Evolutionary conservation across 2,888 invertebrate species (phyloP).

Genomic region (Lepeophtheirus nordmannii): DNA sequence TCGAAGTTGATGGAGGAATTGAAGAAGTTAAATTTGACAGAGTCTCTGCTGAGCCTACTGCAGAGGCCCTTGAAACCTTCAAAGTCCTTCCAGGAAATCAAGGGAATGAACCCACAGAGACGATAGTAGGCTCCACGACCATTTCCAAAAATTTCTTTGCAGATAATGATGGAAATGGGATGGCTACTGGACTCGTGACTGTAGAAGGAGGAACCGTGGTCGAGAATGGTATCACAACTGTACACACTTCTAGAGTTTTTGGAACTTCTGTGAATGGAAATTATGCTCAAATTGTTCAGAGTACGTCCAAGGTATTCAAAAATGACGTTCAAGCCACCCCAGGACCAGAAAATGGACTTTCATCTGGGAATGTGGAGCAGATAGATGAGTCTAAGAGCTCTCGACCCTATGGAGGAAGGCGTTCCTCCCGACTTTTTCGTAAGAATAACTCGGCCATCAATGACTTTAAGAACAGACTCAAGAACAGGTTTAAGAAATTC

Average conservation of each 20-base stretch:
- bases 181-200: conserved; percentile 54
- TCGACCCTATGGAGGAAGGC: not conserved
- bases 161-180: not conserved
- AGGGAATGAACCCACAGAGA: not conserved
- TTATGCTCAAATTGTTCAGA: conserved; percentile 70
- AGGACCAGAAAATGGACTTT: conserved; percentile 25
- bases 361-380: conserved; percentile 40
- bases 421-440: conserved; percentile 7
- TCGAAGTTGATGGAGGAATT: conserved; percentile 16
- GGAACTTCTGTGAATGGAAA: conserved; percentile 67
- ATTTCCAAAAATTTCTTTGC: conserved; percentile 2
- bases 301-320: conserved; percentile 47
- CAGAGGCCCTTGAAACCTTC: conserved; percentile 3
- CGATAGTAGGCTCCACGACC: conserved; percentile 18
- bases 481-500: conserved; percentile 9
- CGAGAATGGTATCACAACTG: conserved; percentile 62
- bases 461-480: conserved; percentile 20
- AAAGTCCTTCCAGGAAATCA: not conserved
- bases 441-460: conserved; percentile 16
- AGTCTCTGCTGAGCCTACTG: conserved; percentile 10
- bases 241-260: conserved; percentile 75
- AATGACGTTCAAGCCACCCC: conserved; percentile 24
- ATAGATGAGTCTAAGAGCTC: conserved; percentile 4
- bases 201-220: conserved; percentile 67
- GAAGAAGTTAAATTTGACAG: conserved; percentile 8